phyloP scores from a whole-genome alignment of 2,113 vertebrate species.

The Setophaga petechia region DNA sequence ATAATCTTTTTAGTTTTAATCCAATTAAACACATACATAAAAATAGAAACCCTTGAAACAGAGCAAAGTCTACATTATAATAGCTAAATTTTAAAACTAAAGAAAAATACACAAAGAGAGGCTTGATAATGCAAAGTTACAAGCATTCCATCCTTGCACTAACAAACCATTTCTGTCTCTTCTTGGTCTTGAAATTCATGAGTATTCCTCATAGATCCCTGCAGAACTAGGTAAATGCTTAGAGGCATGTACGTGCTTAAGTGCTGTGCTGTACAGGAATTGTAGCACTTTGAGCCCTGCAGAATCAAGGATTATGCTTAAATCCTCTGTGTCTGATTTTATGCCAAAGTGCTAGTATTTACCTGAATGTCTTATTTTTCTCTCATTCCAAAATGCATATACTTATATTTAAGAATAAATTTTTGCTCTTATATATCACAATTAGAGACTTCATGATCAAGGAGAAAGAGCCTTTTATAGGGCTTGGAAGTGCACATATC shows the following conservation, averaged over 20 bases:
- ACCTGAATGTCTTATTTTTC: background rate
- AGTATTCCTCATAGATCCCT: background rate
- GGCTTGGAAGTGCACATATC: background rate
- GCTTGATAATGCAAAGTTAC: background rate
- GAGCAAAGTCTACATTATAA: background rate
- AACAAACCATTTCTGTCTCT: background rate
- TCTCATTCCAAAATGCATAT: background rate
- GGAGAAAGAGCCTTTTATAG: background rate
- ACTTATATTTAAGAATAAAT: background rate
- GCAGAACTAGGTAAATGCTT: background rate
- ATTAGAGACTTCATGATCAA: background rate
- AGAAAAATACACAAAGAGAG: background rate
- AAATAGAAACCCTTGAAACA: background rate
- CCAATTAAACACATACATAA: background rate
- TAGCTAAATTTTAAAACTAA: background rate
- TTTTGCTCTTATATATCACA: background rate
- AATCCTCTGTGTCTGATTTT: background rate
- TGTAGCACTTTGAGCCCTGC: background rate
- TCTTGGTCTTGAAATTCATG: background rate
- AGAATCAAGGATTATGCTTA: background rate
- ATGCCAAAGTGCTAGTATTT: background rate
- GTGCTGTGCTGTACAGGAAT: background rate
- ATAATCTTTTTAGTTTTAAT: background rate
- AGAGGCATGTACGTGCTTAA: background rate
- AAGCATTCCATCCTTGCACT: background rate